phyloP scores from a whole-genome alignment of 2,797 vertebrate species.

The Amblyopsis hoosieri region DNA sequence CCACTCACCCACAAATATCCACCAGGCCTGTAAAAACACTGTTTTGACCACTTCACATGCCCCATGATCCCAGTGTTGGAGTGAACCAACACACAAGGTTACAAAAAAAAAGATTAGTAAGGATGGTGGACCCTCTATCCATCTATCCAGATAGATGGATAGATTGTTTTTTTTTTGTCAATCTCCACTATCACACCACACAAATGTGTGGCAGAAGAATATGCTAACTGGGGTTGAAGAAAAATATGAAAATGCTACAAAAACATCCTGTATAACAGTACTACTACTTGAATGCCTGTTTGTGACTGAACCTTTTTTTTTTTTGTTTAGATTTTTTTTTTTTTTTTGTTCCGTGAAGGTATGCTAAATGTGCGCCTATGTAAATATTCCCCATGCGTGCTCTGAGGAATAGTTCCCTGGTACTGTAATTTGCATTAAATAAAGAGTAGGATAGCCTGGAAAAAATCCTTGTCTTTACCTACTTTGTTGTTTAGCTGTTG shows the following conservation, averaged over 20 bases:
- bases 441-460: constrained; percentile 99
- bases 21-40: constrained; percentile 80
- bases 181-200: constrained; percentile 67
- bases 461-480: constrained; percentile 77
- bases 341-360: constrained; percentile 90
- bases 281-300: constrained; percentile 99
- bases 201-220: constrained; percentile 71
- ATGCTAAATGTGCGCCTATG: constrained; percentile 96
- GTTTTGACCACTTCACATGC: constrained; percentile 83
- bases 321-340: constrained; percentile 87
- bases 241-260: constrained; percentile 79
- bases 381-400: constrained; percentile 99
- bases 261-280: constrained; percentile 95
- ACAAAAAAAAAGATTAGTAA: constrained; percentile 63
- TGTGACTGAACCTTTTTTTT: constrained; percentile 91
- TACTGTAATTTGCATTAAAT: constrained; percentile 99
- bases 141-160: neutral
- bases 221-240: constrained; percentile 65
- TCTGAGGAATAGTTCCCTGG: constrained; percentile 99
- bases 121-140: constrained; percentile 77
- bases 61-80: constrained; percentile 78
- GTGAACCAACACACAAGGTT: constrained; percentile 64
- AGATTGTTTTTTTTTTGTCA: too few relatives aligned
- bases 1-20: constrained; percentile 53
- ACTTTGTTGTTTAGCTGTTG: neutral